phyloP scores from a whole-genome alignment of 1,140 invertebrate species.

The Zaprionus inermis region DNA sequence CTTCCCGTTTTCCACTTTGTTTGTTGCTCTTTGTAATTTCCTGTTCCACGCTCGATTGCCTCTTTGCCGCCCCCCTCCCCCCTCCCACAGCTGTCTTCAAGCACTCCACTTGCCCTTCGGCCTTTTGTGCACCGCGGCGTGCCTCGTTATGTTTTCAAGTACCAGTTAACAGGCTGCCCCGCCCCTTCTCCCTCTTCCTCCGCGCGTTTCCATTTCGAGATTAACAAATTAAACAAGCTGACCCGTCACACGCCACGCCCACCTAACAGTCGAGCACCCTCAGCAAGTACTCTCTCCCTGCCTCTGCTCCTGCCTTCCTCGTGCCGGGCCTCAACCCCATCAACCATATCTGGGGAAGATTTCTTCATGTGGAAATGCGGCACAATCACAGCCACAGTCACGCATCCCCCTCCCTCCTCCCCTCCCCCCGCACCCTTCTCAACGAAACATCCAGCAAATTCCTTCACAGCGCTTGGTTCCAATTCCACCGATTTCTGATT shows the following conservation, averaged over 20 bases:
- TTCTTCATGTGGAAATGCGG: slow-evolving; percentile 53
- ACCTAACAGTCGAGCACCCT: slow-evolving; percentile 12
- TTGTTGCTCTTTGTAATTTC: slow-evolving; percentile 37
- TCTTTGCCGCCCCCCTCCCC: not conserved
- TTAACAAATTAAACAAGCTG: slow-evolving; percentile 77
- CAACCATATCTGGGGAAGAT: not conserved
- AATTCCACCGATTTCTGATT: slow-evolving; percentile 25
- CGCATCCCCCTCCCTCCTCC: slow-evolving; percentile 20
- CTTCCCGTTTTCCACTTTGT: slow-evolving; percentile 29
- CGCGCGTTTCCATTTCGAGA: slow-evolving; percentile 49
- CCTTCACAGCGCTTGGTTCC: slow-evolving; percentile 1
- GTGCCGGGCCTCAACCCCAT: not conserved
- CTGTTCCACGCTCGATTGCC: slow-evolving; percentile 17
- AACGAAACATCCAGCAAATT: not conserved
- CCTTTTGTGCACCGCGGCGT: not conserved
- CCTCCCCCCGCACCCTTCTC: not conserved
- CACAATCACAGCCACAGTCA: slow-evolving; percentile 23
- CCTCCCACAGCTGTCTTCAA: not conserved
- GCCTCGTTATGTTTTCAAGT: slow-evolving; percentile 58
- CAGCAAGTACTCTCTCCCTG: not conserved
- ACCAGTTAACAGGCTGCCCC: slow-evolving; percentile 58
- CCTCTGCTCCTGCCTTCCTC: not conserved
- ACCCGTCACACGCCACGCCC: slow-evolving; percentile 41
- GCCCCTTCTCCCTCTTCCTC: not conserved
- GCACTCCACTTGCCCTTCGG: slow-evolving; percentile 2